phyloP scores from a whole-genome alignment of 2,797 vertebrate species.

The Eupleurogrammus muticus region DNA sequence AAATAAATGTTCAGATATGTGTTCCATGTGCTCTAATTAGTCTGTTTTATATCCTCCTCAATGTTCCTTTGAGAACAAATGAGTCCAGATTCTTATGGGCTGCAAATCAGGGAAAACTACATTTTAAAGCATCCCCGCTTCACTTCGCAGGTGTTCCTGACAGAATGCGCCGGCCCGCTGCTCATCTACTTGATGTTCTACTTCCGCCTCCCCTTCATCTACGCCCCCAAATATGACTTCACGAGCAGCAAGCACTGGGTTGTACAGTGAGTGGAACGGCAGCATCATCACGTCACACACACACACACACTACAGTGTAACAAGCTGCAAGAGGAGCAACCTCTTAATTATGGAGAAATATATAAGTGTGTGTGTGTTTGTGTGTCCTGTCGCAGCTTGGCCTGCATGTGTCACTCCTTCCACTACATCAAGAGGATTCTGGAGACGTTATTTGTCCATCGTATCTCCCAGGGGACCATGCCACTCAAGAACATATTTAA shows the following conservation, averaged over 20 bases:
- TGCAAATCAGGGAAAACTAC: neutral
- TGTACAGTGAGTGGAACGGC: constrained; percentile 96
- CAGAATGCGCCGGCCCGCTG: constrained; percentile 90
- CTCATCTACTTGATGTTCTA: constrained; percentile 96
- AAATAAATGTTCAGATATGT: no score
- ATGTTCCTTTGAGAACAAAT: no score
- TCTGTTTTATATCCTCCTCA: no score
- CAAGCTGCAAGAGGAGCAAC: constrained; percentile 12
- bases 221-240: constrained; percentile 92
- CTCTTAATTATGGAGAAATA: constrained; percentile 49
- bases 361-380: constrained; percentile 16
- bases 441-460: constrained; percentile 93
- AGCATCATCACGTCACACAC: constrained; percentile 32
- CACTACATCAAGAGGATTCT: constrained; percentile 93
- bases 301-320: constrained; percentile 11
- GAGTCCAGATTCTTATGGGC: no score
- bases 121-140: neutral
- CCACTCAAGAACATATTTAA: constrained; percentile 94
- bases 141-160: constrained; percentile 88
- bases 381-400: constrained; percentile 82
- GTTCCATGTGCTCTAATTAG: no score
- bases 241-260: constrained; percentile 91
- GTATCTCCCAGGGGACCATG: constrained; percentile 95
- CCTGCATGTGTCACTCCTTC: constrained; percentile 92
- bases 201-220: constrained; percentile 94